Evolutionary conservation across 2,888 invertebrate species (phyloP), one percentile per base, ranked within the genome.

Genomic region (Galeruca laticollis): DNA sequence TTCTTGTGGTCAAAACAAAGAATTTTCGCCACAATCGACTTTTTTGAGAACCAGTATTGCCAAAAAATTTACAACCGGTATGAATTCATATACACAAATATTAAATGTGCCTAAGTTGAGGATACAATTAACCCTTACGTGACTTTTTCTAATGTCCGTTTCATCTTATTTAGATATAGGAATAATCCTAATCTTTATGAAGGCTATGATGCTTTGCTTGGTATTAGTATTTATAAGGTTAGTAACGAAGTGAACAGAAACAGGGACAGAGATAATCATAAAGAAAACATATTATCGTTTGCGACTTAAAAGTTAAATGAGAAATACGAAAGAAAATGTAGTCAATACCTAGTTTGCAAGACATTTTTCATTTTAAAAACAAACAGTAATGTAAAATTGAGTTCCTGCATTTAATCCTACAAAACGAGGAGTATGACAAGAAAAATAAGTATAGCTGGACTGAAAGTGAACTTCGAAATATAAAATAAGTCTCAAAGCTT

Each of bases 341-440:
- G 51, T 35, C 49, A 49, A 63, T 63, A 63, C 52, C 26, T 64
- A 64, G 52, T 54, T 57, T 35, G 10, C 18, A 47, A 35, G 33
- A 49, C 26, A 21, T 57, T 65, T 65, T 65, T 57, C 35, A 56
- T 65, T 65, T 65, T 20, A 10, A 64, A 56, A 64, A 43, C 43
- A 56, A 64, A 64, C 15, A 56, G 54, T 11, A 54, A 56, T 56
- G 13, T 33, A 35, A 63, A 62, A 62, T 52, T 15, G 21, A 51
- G 9, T 37, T 62, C 20, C 49, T 62, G 37, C 37, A 51, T 9
- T 57, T 65, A 65, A 65, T 65, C 57, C 57, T 56, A 15, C 13
- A 21, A 26, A 18, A 49, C 33, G 49, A 51, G 35, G 47, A 60
- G n/a, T 13, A 51, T 35, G 62, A 62, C 40, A 21, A 47, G 47